These are phyloP conservation scores for Forbesichthys papilliferus DNA, from an alignment of 2,113 vertebrate genomes.

Conservation along the genomic window DNA sequence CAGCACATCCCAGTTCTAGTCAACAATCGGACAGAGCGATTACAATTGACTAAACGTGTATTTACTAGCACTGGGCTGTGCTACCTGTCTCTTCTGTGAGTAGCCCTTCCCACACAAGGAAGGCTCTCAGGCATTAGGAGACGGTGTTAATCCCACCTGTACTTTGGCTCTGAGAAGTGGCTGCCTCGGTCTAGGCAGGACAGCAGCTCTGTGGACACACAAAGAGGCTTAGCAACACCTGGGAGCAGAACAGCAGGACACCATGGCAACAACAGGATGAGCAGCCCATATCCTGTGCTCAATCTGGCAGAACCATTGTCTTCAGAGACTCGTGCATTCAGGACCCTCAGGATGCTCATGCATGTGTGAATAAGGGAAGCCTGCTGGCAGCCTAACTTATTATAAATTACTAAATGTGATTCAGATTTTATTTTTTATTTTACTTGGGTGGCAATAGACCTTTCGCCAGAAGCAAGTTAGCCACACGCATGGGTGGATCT, in stretches of 20 bases:
- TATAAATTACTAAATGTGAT: too few species aligned
- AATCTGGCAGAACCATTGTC: conserved; percentile 2
- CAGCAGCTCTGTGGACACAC: conserved; percentile 77
- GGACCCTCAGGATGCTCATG: too few species aligned
- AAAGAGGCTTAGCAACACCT: neutral
- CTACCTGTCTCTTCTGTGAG: neutral
- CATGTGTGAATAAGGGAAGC: too few species aligned
- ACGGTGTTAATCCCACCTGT: conserved; percentile 76
- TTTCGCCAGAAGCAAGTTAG: too few species aligned
- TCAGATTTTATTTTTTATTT: too few species aligned
- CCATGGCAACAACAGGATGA: conserved; percentile 49
- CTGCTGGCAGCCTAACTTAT: too few species aligned
- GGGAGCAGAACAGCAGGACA: conserved; percentile 30
- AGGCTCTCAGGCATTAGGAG: neutral
- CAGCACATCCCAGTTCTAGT: too few species aligned
- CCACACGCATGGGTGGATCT: too few species aligned
- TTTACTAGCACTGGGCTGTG: too few species aligned
- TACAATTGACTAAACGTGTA: too few species aligned
- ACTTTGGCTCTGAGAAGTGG: conserved; percentile 75
- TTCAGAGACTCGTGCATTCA: neutral
- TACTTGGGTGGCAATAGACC: too few species aligned
- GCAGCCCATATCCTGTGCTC: conserved; percentile 33
- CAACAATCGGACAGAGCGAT: too few species aligned
- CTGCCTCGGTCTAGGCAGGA: conserved; percentile 83
- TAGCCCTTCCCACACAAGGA: neutral